These are phyloP conservation scores for Chaetodon trifascialis DNA, from an alignment of 2,113 vertebrate genomes.

Conservation along the genomic window DNA sequence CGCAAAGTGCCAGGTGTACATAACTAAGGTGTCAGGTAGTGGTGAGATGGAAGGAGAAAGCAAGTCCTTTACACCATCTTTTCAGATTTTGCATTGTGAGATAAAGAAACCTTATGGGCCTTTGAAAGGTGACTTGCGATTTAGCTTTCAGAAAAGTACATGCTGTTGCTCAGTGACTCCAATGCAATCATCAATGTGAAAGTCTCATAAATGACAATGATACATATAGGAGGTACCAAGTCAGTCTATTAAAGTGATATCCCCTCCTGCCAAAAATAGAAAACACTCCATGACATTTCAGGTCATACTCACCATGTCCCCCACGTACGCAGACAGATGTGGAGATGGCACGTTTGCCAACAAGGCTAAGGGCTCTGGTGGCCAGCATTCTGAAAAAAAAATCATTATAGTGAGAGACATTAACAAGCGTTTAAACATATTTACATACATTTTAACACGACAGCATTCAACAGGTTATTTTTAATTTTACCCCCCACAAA, in stretches of 20 bases:
- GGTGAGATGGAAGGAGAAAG: neutral
- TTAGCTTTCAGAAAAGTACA: neutral
- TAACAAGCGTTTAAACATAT: neutral
- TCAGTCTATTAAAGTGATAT: neutral
- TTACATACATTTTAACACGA: neutral
- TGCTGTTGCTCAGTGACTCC: too few relatives aligned
- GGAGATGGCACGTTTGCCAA: constrained; percentile 91
- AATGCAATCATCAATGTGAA: neutral
- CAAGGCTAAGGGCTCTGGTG: constrained; percentile 86
- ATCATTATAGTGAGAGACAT: neutral
- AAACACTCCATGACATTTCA: neutral
- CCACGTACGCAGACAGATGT: constrained; percentile 89
- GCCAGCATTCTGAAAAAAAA: constrained; percentile 90
- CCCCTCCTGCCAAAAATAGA: neutral
- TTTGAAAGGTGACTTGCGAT: neutral
- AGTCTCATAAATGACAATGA: neutral
- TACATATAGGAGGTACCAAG: neutral
- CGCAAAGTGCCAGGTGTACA: neutral
- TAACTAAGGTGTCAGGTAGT: neutral
- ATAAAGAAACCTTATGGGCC: neutral
- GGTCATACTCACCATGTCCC: constrained; percentile 86
- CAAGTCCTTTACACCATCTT: neutral
- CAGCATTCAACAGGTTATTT: fast-evolving
- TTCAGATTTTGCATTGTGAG: neutral
- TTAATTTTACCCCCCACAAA: neutral